Base-by-base conservation (phyloP, 2,797 vertebrate genomes). In the Chromis chromis region DNA sequence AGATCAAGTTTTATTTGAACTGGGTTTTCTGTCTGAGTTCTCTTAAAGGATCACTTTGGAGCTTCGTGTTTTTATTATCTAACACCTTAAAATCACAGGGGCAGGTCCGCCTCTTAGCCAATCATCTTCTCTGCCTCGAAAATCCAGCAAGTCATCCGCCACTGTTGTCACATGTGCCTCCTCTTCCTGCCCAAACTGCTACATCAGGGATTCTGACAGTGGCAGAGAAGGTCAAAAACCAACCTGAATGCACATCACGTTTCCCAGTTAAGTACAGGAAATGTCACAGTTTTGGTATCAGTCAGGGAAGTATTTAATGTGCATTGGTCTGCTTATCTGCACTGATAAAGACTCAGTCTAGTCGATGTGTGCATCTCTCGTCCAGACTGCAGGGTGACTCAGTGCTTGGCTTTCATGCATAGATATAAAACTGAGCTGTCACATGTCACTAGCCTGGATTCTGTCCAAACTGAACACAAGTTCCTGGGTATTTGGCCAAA, bases 321-420 rank as follows among this genome's bases (percentile, higher is more conserved):
- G 17, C 25, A 27, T 52, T 4, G 16, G 14, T 0, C 53, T 1
- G 36, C 70, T 72, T 52, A 67, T 66, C 68, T 65, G 42, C 22
- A 27, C 54, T 40, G 48, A 74, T 42, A 54, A 28, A 58, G 17
- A 25, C 21, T 69, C 25, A 3, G 19, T 46, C 44, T 40, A 55
- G 12, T 42, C 0, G 62, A 67, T 28, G 28, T 31, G 52, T 46
- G 24, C 36, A 4, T 22, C 16, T 4, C 24, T 63, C 21, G 19
- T 52, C 63, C 72, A 71, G 49, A 49, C 67, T 40, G 50, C 36
- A 9, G 6, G 11, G 25, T 71, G 57, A 62, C 73, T 66, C 65
- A 69, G 6, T 12, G 46, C 48, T 54, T 24, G 63, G 59, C 44
- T 46, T 46, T 31, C 63, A 61, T 40, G n/a, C 31, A 33, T 40